Base-by-base conservation (phyloP, 1,140 invertebrate genomes). In the Pachyrhynchus sulphureomaculatus region DNA sequence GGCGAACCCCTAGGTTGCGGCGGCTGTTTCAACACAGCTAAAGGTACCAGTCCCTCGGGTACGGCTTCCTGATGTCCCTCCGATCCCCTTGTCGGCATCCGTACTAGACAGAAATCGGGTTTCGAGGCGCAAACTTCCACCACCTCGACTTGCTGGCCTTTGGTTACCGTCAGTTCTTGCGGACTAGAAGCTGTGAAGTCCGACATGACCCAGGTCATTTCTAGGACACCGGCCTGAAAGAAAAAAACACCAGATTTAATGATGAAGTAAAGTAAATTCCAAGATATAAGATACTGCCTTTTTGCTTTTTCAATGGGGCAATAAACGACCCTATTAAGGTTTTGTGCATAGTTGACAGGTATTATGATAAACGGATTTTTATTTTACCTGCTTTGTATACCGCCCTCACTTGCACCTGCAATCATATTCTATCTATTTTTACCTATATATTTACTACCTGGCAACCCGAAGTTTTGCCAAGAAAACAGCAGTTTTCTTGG, bases 141-240 rank as follows among this genome's bases (percentile, higher is more conserved):
- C 47, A 96, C 87, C 72, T 96, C 94, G 39, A 96, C 93, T 77
- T 96, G 93, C 76, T 96, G 93, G 8, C 91, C 91, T 72, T 93
- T 93, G 37, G 77, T 80, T 6, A 95, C 91, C 18, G 83, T 86
- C 59, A 94, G 72, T 75, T 94, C 91, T 29, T 86, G 85, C 10
- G 84, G 77, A 51, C 84, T 84, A 2, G 85, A 75, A 9, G 90
- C 89, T n/a, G 79, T 80, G 73, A 91, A 88, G 74, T 94, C 92
- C 15, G 86, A 85, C 9, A 93, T 83, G 53, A 94, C 91, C 90
- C 91, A 93, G 45, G 89, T 93, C 83, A 92, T 88, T 71, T 95
- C 92, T 60, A 84, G 79, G 29, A 85, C 85, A 51, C 82, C 82
- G 32, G 84, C 80, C 86, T 88, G 78, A 18, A 79, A 80, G 68